Percentiles rank a stretch among this genome's conserved stretches.
These are phyloP conservation scores for Hemiscyllium ocellatum DNA, from an alignment of 2,113 vertebrate species.

Conservation along the genomic window DNA sequence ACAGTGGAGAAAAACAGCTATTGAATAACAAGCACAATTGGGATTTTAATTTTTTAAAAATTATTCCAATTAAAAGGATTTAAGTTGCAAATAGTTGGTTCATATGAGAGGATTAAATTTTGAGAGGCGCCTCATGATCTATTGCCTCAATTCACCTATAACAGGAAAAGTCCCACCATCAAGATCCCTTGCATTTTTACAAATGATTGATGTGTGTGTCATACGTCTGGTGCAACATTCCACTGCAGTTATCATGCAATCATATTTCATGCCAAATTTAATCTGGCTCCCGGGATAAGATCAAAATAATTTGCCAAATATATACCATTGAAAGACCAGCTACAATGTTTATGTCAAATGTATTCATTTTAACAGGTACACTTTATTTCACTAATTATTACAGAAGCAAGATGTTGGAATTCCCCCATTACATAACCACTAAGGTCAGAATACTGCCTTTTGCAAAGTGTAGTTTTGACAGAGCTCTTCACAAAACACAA, in stretches of 20 bases:
- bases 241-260: background rate
- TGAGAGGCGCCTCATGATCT: background rate
- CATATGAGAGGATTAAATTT: background rate
- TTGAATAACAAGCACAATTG: too few relatives aligned
- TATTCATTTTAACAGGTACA: background rate
- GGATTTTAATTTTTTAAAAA: background rate
- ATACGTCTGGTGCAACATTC: background rate
- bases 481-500: background rate
- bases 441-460: background rate
- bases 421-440: background rate
- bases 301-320: background rate
- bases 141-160: background rate
- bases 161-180: background rate
- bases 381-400: background rate
- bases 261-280: background rate
- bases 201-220: background rate
- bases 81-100: background rate
- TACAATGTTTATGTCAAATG: background rate
- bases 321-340: background rate
- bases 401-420: background rate
- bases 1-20: too few relatives aligned
- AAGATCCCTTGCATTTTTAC: background rate
- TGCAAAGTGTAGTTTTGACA: background rate
- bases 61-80: background rate
- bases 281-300: background rate